A percentile compares a stretch with the other conserved stretches of the same genome.
Conservation (phyloP, 2,888 invertebrate genomes). For the Nemotelus pantherinus region DNA sequence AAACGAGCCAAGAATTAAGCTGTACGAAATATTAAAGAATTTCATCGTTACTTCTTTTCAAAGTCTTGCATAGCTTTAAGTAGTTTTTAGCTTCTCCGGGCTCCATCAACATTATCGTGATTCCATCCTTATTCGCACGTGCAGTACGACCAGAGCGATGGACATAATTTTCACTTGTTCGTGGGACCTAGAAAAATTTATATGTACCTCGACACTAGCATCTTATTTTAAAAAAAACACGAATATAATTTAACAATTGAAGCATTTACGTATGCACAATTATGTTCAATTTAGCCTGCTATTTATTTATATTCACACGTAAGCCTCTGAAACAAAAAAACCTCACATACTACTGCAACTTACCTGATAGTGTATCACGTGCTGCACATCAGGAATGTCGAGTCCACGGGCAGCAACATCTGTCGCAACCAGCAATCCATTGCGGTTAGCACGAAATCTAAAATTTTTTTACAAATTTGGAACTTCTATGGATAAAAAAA, state of each 20-base stretch:
- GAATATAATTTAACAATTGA: no score
- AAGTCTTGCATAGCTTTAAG: slow-evolving; percentile 80
- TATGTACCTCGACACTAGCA: no score
- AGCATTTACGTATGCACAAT: no score
- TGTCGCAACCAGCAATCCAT: slow-evolving; percentile 86
- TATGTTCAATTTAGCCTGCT: no score
- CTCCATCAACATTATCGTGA: slow-evolving; percentile 91
- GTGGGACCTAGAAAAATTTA: slow-evolving; percentile 72
- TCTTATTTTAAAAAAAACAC: no score
- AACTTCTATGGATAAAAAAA: not conserved
- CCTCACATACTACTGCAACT: no score
- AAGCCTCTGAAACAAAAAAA: no score
- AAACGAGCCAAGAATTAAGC: slow-evolving; percentile 40
- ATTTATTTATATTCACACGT: no score
- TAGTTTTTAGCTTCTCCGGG: slow-evolving; percentile 85
- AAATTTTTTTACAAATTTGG: slow-evolving; percentile 36
- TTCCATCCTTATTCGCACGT: slow-evolving; percentile 85
- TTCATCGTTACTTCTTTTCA: slow-evolving; percentile 77
- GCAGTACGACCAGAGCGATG: slow-evolving; percentile 98
- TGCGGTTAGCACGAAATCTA: slow-evolving; percentile 76
- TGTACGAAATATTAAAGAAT: not conserved
- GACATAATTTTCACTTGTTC: slow-evolving; percentile 95
- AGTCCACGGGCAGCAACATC: slow-evolving; percentile 98
- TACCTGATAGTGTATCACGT: slow-evolving; percentile 93
- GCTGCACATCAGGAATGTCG: slow-evolving; percentile 92